Evolutionary conservation across 2,797 vertebrate species (phyloP), one percentile per base, ranked within the genome.

Genomic region (Hydrocynus forskahlii): DNA sequence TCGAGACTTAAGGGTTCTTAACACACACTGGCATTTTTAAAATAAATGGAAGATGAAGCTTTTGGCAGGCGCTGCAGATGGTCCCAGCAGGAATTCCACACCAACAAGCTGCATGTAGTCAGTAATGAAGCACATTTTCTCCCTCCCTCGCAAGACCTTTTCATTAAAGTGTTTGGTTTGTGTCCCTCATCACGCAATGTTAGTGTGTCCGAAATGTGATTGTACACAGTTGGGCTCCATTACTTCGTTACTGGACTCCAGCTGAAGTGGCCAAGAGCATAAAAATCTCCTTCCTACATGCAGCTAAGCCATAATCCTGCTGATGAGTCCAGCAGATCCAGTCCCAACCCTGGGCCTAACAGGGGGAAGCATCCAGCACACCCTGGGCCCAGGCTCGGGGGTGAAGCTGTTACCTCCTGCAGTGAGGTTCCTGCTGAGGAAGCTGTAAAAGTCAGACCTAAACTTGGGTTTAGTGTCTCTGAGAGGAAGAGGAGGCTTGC

Each of bases 401-500:
- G 14, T 48, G 55, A 7, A 81, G 21, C 14, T 6, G 35, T 62
- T 69, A 25, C 57, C 48, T 77, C 68, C 67, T 81, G 68, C 74
- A 70, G 16, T 9, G 64, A 55, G 23, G 50, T 59, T 82, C 60
- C 59, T 71, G 29, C 8, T 78, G 38, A 84, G 81, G 79, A 78
- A 59, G 21, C 59, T 54, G 45, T 76, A 76, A 79, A 82, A 54
- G n/a, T 21, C 80, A 74, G 77, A 75, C 16, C 40, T 25, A n/a
- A 67, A n/a, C 48, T 64, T 16, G 7, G 23, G 19, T 83, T 81
- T 69, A 81, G 82, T 84, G 45, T 67, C 23, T 43, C 19, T 7
- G 52, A 73, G 68, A 80, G 77, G 69, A 80, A 79, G 76, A 57
- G 38, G 67, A 62, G 79, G 35, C 63, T 62, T 70, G 80, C 77